Evolutionary conservation across 2,888 invertebrate species (phyloP).

Genomic region (Chydorus sphaericus): DNA sequence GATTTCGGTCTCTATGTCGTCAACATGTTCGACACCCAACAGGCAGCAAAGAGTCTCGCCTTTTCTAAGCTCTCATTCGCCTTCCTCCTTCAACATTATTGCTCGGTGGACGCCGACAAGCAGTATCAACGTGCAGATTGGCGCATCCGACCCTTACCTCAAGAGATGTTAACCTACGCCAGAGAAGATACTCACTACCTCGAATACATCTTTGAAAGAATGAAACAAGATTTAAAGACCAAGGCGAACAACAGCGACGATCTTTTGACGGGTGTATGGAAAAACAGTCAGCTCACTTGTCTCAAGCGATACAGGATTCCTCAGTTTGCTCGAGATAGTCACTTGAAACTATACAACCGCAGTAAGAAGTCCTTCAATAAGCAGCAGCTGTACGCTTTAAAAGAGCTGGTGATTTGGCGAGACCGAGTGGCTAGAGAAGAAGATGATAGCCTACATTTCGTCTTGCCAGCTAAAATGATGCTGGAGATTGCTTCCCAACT

Average conservation of each 20-base stretch:
- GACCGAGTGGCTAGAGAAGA: constrained; percentile 68
- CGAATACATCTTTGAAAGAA: constrained; percentile 66
- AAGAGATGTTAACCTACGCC: constrained; percentile 70
- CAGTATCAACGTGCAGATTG: constrained; percentile 88
- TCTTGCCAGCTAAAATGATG: constrained; percentile 92
- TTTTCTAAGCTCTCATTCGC: constrained; percentile 59
- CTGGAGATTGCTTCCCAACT: constrained; percentile 71
- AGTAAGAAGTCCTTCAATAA: constrained; percentile 65
- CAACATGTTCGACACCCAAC: constrained; percentile 91
- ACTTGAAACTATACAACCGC: constrained; percentile 53
- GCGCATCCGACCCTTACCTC: constrained; percentile 77
- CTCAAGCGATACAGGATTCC: constrained; percentile 66
- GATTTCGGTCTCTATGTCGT: constrained; percentile 91
- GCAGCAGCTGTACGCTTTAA: constrained; percentile 66
- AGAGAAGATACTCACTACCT: constrained; percentile 92
- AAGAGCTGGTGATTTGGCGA: constrained; percentile 72
- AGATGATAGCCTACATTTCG: constrained; percentile 81
- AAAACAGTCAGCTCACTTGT: constrained; percentile 59
- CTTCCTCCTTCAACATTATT: constrained; percentile 61
- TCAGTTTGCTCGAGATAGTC: constrained; percentile 47
- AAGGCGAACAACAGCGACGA: constrained; percentile 42
- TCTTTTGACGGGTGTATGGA: constrained; percentile 51
- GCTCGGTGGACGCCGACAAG: constrained; percentile 66
- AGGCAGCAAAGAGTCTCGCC: constrained; percentile 61
- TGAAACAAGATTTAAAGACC: constrained; percentile 50